A percentile compares a stretch with the other conserved stretches of the same genome.
These are phyloP conservation scores for Chrysochloris asiatica DNA, from an alignment of 2,113 vertebrate species.

Conservation along the genomic window DNA sequence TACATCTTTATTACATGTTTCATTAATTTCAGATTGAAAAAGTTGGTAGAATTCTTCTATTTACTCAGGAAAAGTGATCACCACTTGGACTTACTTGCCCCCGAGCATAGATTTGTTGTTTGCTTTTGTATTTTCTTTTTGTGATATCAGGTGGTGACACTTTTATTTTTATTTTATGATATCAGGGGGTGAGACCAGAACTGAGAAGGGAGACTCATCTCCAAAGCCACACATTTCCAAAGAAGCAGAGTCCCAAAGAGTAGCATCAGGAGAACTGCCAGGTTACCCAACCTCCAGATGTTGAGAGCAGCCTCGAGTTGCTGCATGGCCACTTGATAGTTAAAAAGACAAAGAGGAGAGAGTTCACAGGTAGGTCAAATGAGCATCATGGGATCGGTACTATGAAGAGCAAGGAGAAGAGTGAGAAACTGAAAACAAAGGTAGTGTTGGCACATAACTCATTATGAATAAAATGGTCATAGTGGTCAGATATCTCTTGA, in stretches of 20 bases:
- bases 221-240: not conserved
- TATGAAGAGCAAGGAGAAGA: not conserved
- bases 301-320: not conserved
- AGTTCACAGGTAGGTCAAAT: not conserved
- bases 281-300: not conserved
- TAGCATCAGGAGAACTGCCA: not conserved
- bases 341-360: not conserved
- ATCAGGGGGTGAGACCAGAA: not conserved
- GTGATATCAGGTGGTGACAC: not conserved
- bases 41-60: too few species aligned
- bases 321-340: not conserved
- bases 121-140: not conserved
- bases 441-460: not conserved
- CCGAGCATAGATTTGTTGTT: not conserved
- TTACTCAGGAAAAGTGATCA: not conserved
- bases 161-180: not conserved
- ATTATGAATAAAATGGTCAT: not conserved
- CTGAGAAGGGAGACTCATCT: not conserved
- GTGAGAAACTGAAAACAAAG: not conserved
- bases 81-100: not conserved
- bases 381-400: not conserved
- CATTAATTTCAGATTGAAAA: too few species aligned
- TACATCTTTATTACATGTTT: too few species aligned
- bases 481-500: too few species aligned
- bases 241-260: not conserved